Percentiles rank a stretch among this genome's conserved stretches.
These are phyloP conservation scores for Gymnopithys bicolor DNA, from an alignment of 2,797 vertebrate genomes.

Conservation along the genomic window DNA sequence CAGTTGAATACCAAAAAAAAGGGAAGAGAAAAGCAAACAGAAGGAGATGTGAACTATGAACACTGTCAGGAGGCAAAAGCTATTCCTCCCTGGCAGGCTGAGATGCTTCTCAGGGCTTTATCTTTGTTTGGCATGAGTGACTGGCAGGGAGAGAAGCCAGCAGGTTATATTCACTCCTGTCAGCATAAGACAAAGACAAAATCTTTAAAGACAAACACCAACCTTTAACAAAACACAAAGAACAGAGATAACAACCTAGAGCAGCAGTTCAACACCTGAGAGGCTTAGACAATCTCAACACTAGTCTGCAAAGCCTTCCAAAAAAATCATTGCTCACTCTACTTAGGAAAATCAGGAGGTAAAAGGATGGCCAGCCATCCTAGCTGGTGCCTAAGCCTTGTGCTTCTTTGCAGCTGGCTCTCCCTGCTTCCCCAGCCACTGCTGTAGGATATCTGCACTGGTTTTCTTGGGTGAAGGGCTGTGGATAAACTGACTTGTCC, in stretches of 20 bases:
- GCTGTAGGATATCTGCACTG: constrained; percentile 61
- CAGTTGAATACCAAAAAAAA: neutral
- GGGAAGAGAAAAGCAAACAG: neutral
- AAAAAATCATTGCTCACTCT: neutral
- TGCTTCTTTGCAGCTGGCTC: constrained; percentile 75
- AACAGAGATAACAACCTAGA: neutral
- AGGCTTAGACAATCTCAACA: neutral
- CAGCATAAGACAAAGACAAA: neutral
- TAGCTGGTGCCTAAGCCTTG: constrained; percentile 61
- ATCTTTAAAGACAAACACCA: neutral
- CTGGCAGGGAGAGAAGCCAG: neutral
- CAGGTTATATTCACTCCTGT: neutral
- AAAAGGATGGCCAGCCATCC: neutral
- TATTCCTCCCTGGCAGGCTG: neutral
- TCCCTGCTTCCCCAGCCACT: constrained; percentile 71
- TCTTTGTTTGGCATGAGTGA: neutral
- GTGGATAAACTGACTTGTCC: constrained; percentile 73
- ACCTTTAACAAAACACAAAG: neutral
- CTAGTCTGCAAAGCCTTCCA: neutral
- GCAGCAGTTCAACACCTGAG: neutral
- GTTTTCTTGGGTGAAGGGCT: constrained; percentile 61
- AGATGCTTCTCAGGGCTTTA: neutral
- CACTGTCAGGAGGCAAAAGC: neutral
- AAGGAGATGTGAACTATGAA: neutral
- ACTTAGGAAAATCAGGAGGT: neutral